Percentiles rank a stretch among this genome's conserved stretches.
Evolutionary conservation across 1,140 invertebrate species (phyloP).

Genomic region (Teleogryllus occipitalis): DNA sequence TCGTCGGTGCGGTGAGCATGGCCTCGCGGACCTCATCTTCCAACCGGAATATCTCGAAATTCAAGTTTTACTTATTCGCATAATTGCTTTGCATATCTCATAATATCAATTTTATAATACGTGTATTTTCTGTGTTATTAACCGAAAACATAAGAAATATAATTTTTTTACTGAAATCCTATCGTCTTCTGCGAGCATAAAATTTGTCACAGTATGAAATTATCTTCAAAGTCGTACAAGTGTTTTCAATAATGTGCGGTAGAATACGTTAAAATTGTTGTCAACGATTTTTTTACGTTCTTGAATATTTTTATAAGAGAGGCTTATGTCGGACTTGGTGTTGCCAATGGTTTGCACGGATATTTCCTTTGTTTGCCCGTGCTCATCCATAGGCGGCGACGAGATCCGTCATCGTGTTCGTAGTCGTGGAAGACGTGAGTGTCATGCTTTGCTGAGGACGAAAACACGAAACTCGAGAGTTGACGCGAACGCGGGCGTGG

Average conservation of each 20-base stretch:
- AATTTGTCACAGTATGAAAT: too few species aligned
- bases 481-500: too few species aligned
- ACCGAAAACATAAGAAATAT: too few species aligned
- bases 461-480: too few species aligned
- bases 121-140: too few species aligned
- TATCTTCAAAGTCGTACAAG: too few species aligned
- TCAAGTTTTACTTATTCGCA: background rate
- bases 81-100: background rate
- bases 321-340: background rate
- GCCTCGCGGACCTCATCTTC: background rate
- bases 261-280: background rate
- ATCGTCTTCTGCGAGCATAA: too few species aligned
- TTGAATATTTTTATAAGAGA: background rate
- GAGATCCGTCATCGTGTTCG: background rate
- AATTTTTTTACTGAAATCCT: too few species aligned
- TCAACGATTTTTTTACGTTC: background rate
- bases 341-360: background rate
- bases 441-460: too few species aligned
- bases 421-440: background rate
- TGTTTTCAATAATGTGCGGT: too few species aligned
- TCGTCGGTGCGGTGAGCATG: background rate
- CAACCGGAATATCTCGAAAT: background rate
- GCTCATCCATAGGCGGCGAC: background rate
- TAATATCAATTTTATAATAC: too few species aligned
- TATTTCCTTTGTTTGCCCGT: background rate